Percentiles rank a stretch among this genome's conserved stretches.
Evolutionary conservation across 2,888 invertebrate genomes (phyloP).

Genomic region (Lithophane semibrunnea): DNA sequence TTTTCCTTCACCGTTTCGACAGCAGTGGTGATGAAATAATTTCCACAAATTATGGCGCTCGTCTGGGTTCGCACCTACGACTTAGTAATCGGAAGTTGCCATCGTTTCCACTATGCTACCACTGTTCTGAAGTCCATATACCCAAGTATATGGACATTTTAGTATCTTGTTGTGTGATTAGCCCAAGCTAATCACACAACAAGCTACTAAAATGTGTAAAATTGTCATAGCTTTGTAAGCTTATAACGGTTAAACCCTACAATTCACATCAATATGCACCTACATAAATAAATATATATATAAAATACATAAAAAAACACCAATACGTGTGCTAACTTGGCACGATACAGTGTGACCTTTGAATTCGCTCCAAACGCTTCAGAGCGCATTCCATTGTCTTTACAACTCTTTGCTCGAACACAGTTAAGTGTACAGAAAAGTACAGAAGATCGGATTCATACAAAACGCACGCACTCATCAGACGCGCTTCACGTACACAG

Average conservation of each 20-base stretch:
- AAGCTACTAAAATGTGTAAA: neutral
- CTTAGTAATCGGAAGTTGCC: too few species aligned
- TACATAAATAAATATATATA: too few species aligned
- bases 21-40: too few species aligned
- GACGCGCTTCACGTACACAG: neutral
- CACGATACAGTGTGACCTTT: constrained; percentile 38
- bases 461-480: neutral
- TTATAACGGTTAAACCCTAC: neutral
- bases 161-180: too few species aligned
- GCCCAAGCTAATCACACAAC: neutral
- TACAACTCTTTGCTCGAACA: constrained; percentile 32
- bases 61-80: too few species aligned
- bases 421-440: neutral
- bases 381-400: constrained; percentile 45
- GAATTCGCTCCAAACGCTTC: constrained; percentile 33
- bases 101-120: too few species aligned
- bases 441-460: constrained; percentile 4
- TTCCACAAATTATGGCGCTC: too few species aligned
- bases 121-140: too few species aligned
- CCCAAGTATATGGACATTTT: too few species aligned
- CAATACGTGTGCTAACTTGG: constrained; percentile 16
- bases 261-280: neutral
- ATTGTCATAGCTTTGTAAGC: neutral
- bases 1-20: too few species aligned
- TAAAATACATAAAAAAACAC: neutral